Evolutionary conservation across 2,113 vertebrate species (phyloP).

Genomic region (Ovis canadensis): DNA sequence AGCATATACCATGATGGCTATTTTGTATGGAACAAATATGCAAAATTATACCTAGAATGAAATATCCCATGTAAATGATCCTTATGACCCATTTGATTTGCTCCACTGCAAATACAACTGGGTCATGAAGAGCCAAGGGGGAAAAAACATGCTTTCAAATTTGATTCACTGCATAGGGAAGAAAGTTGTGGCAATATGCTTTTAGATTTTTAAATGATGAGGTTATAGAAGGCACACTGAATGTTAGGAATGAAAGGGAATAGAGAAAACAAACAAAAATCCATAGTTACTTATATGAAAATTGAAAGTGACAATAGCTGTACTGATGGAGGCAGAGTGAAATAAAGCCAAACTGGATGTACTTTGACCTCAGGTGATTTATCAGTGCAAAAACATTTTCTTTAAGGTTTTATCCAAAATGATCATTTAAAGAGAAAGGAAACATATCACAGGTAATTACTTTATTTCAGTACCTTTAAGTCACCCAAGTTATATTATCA

Average conservation of each 20-base stretch:
- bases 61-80: neutral
- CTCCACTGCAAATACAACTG: neutral
- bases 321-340: neutral
- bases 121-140: neutral
- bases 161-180: neutral
- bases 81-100: neutral
- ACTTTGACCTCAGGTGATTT: conserved; percentile 7
- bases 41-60: neutral
- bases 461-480: conserved; percentile 80
- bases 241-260: neutral
- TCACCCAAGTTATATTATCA: conserved; percentile 55
- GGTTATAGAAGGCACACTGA: neutral
- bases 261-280: neutral
- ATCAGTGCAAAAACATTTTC: neutral
- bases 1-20: neutral
- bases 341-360: neutral
- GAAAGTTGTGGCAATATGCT: neutral
- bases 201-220: neutral
- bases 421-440: conserved; percentile 1
- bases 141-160: neutral
- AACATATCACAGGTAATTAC: neutral
- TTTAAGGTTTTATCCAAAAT: neutral
- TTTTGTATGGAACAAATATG: neutral
- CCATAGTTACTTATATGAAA: neutral
- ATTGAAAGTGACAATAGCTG: neutral